Percentiles rank a stretch among this genome's conserved stretches.
Evolutionary conservation across 2,113 vertebrate species (phyloP).

Genomic region (Mustelus asterias): DNA sequence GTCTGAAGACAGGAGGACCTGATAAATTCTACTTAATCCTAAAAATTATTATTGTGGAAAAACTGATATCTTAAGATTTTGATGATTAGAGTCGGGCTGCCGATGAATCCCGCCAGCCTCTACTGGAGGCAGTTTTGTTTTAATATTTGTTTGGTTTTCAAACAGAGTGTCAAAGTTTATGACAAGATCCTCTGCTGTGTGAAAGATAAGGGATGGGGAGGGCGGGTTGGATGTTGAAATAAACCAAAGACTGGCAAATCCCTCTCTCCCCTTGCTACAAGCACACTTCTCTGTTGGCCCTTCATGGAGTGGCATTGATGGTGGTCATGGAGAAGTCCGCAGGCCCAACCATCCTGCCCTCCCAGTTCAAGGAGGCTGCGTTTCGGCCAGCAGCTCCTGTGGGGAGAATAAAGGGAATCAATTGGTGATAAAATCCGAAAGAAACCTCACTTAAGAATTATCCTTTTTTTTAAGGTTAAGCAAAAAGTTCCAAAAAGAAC

Average conservation of each 20-base stretch:
- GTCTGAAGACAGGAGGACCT: not conserved
- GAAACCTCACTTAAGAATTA: constrained; percentile 16
- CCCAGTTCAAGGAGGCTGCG: constrained; percentile 34
- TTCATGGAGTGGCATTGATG: constrained; percentile 35
- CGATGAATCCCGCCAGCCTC: not conserved
- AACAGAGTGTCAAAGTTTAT: not conserved
- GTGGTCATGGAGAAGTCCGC: constrained; percentile 33
- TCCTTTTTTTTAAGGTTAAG: not conserved
- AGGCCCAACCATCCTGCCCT: constrained; percentile 34
- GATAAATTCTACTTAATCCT: not conserved
- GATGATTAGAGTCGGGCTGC: not conserved
- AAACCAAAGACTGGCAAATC: not conserved
- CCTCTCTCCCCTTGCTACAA: not conserved
- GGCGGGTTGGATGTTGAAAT: not conserved
- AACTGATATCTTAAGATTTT: not conserved
- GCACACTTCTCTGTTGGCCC: not conserved
- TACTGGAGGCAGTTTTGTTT: not conserved
- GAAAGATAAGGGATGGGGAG: not conserved
- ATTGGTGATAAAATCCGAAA: constrained; percentile 11
- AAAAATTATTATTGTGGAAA: not conserved
- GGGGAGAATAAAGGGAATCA: constrained; percentile 35
- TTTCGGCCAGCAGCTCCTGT: constrained; percentile 34
- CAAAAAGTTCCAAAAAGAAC: not conserved
- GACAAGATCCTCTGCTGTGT: not conserved
- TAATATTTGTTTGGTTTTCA: not conserved